Percentiles rank a stretch among this genome's conserved stretches.
Evolutionary conservation across 2,797 vertebrate species (phyloP).

Genomic region (Hipposideros larvatus): DNA sequence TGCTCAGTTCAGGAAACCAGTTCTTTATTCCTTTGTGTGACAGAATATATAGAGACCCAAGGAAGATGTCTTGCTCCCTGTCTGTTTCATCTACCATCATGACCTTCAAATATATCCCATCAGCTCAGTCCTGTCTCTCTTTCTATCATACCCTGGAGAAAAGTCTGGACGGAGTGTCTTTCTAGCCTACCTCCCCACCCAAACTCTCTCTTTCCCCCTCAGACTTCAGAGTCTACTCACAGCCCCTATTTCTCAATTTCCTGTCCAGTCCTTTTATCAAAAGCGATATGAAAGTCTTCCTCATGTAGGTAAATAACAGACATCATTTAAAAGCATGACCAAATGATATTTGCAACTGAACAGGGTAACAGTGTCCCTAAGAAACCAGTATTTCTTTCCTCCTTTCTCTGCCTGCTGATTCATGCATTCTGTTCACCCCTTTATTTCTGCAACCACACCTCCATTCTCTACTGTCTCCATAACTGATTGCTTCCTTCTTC

Average conservation of each 20-base stretch:
- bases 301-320: background rate
- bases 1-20: background rate
- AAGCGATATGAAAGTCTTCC: conserved; percentile 6
- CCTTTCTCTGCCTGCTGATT: background rate
- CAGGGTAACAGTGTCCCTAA: background rate
- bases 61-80: background rate
- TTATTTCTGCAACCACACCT: background rate
- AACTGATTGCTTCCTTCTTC: background rate
- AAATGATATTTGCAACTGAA: background rate
- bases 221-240: background rate
- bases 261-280: background rate
- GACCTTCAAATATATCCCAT: background rate
- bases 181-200: background rate
- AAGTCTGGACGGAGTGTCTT: background rate
- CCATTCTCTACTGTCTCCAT: background rate
- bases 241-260: background rate
- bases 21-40: background rate
- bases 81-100: background rate
- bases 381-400: background rate
- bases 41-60: background rate
- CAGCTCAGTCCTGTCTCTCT: background rate
- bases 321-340: background rate
- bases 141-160: background rate
- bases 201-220: background rate
- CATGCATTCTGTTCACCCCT: background rate